Percentiles rank a stretch among this genome's conserved stretches.
These are phyloP conservation scores for Paedocypris micromegethes DNA, from an alignment of 2,797 vertebrate species.

Conservation along the genomic window DNA sequence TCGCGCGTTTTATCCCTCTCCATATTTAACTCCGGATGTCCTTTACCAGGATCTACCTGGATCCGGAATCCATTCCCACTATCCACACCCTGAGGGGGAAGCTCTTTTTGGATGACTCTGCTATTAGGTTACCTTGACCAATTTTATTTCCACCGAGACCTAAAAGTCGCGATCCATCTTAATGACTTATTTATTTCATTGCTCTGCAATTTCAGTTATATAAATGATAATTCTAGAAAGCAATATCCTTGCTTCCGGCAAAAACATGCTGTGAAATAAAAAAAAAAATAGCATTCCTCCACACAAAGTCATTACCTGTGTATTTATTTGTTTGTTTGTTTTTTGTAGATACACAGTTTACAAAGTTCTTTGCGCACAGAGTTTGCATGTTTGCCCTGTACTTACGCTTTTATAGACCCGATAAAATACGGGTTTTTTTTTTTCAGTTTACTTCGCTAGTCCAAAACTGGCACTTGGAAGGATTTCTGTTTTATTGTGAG, in stretches of 20 bases:
- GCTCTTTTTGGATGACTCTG: conserved; percentile 38
- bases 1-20: conserved; percentile 26
- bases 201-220: conserved; percentile 34
- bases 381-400: too few relatives aligned
- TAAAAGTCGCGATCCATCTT: conserved; percentile 33
- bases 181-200: conserved; percentile 39
- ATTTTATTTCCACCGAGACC: conserved; percentile 30
- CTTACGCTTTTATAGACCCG: too few relatives aligned
- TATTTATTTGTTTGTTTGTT: too few relatives aligned
- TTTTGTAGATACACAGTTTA: too few relatives aligned
- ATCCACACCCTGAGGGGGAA: conserved; percentile 40
- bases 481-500: too few relatives aligned
- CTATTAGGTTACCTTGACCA: conserved; percentile 43
- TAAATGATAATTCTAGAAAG: conserved; percentile 25
- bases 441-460: too few relatives aligned
- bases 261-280: conserved; percentile 14
- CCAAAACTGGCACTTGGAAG: too few relatives aligned
- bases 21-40: conserved; percentile 39
- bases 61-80: conserved; percentile 47
- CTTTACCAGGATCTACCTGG: conserved; percentile 43
- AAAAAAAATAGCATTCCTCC: too few relatives aligned
- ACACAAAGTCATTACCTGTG: too few relatives aligned
- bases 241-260: conserved; percentile 37
- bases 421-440: too few relatives aligned
- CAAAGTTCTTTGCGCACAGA: too few relatives aligned